Evolutionary conservation across 2,888 invertebrate species (phyloP).

Genomic region (Polia nebulosa): DNA sequence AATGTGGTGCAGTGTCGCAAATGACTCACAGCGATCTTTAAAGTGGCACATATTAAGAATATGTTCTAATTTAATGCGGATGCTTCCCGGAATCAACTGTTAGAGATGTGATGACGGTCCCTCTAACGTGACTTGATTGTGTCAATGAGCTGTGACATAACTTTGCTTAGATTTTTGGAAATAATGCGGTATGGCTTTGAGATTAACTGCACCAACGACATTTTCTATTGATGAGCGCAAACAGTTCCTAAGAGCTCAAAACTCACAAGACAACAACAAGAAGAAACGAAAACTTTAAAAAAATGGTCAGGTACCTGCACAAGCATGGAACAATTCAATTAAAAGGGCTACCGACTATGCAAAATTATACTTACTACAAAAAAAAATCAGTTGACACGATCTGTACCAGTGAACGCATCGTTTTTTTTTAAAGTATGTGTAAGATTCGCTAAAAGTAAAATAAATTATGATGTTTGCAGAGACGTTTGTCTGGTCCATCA

Average conservation of each 20-base stretch:
- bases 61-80: constrained; percentile 88
- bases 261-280: neutral
- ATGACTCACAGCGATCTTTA: constrained; percentile 81
- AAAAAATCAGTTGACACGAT: neutral
- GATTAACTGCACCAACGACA: neutral
- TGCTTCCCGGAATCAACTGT: constrained; percentile 82
- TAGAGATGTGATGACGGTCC: constrained; percentile 68
- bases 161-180: neutral
- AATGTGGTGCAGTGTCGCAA: constrained; percentile 85
- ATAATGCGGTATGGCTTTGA: neutral
- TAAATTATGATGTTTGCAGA: neutral
- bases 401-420: too few species aligned
- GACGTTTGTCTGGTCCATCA: neutral
- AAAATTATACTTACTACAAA: too few species aligned
- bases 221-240: neutral
- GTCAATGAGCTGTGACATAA: constrained; percentile 17
- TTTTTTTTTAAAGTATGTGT: neutral
- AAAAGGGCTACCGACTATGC: neutral
- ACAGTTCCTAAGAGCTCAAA: neutral
- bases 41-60: constrained; percentile 81
- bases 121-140: constrained; percentile 37
- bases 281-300: neutral
- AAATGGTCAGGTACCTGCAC: neutral
- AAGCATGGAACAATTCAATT: neutral
- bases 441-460: neutral